Evolutionary conservation across 2,797 vertebrate genomes (phyloP), one percentile per base, ranked within the genome.

Genomic region (Danio albolineatus): DNA sequence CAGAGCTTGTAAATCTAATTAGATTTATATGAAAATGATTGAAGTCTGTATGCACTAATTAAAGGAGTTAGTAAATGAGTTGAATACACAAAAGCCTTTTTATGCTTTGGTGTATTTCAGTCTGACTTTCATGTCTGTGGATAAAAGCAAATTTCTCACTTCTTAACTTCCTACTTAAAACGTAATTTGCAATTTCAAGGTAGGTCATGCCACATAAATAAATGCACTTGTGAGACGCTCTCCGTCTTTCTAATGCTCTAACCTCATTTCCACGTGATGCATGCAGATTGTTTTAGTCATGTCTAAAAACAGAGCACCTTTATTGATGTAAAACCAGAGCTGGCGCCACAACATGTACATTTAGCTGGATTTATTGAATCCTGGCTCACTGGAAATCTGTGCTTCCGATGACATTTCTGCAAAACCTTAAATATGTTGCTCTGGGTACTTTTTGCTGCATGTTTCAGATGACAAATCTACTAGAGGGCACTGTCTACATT

Each of bases 271-370:
- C 19, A 49, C 60, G 77, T 61, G 54, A 77, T 80, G n/a, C 62
- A 19, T 60, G 28, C 39, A 10, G 39, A 76, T 44, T 36, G 14
- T 53, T 51, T 65, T 43, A 76, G 10, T 53, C 48, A 17, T n/a
- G 13, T 44, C 49, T 65, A 66, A 46, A 73, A 76, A 13, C 49
- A 0, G 39, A 76, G n/a, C 49, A 85, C 85, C 86, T 86, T 83
- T 88, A 87, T 83, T n/a, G 76, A 90, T 86, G 85, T 89, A 88
- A 89, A 90, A 90, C 80, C 82, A 82, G 64, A 92, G 92, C 93
- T 91, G 91, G 90, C 89, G 90, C 92, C 91, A 93, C 91, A 89
- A 93, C 92, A 93, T 92, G 61, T 78, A 84, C 89, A 90, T 85
- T 84, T 93, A 91, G 91, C 89, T 93, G 90, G 85, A 81, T 85